Evolutionary conservation across 1,140 invertebrate genomes (phyloP).

Genomic region (Armadillidium nasatum): DNA sequence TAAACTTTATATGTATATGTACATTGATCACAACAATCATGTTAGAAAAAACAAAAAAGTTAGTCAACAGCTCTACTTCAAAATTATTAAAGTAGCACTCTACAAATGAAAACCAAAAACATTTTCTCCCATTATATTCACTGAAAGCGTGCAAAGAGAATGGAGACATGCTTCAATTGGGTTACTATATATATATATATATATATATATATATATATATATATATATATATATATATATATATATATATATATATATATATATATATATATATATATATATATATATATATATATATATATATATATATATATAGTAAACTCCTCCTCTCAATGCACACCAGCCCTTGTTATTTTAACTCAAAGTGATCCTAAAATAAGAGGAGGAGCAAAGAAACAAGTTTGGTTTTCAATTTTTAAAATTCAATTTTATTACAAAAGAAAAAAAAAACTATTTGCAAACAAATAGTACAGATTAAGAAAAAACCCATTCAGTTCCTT

Average conservation of each 20-base stretch:
- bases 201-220: slow-evolving; percentile 12
- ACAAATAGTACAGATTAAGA: slow-evolving; percentile 12
- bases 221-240: slow-evolving; percentile 15
- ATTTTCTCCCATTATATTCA: too few species aligned
- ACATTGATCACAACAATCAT: too few species aligned
- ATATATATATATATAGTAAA: not conserved
- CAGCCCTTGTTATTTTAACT: too few species aligned
- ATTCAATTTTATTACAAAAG: slow-evolving; percentile 8
- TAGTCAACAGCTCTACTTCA: too few species aligned
- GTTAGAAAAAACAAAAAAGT: too few species aligned
- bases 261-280: not conserved
- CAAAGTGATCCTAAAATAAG: not conserved
- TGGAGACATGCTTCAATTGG: not conserved
- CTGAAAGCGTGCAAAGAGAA: not conserved
- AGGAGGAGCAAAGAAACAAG: slow-evolving; percentile 7
- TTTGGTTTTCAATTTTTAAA: not conserved
- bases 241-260: slow-evolving; percentile 15
- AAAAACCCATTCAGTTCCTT: slow-evolving; percentile 3
- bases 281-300: too few species aligned
- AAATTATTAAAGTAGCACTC: too few species aligned
- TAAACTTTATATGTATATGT: too few species aligned
- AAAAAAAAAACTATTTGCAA: slow-evolving; percentile 3
- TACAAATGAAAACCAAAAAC: too few species aligned
- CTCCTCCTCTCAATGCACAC: not conserved
- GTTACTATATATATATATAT: not conserved